Base-by-base conservation (phyloP, 2,797 vertebrate species). In the Eulemur rubriventer region DNA sequence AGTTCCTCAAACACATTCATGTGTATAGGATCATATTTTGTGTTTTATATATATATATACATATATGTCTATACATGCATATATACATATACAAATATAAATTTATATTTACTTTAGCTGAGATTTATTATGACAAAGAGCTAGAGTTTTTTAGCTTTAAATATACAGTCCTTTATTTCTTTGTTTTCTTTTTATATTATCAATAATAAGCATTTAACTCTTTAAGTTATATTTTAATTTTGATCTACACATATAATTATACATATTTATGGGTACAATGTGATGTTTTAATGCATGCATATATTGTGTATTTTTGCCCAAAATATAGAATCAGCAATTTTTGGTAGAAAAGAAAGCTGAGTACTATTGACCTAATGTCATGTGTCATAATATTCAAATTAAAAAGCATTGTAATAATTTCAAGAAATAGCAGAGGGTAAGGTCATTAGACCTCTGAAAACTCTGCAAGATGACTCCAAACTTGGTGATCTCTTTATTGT, bases 361-460 rank as follows among this genome's bases (percentile, higher is more conserved):
- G 16, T 61, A 84, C 76, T 87, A 95, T 84, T 61, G 38, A 80
- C 18, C 24, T 61, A 84, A 86, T 86, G 65, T 72, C 20, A 50
- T 81, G 41, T 91, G 28, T 79, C 86, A 76, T 72, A 91, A 94
- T 83, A 96, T 41, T 43, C 50, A 65, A 73, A 91, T 87, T 89
- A 88, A 94, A 97, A 97, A 88, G 78, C 69, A 96, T 88, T 93
- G 22, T 89, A 97, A 83, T 35, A 35, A 20, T 61, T 96, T 93
- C 22, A 93, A 93, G 85, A 69, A 2, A 97, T 18, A 84, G 33
- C 24, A 96, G 38, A 83, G 82, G 38, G 11, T 83, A 50, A 61
- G 91, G 69, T 79, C 33, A 43, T 88, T 93, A 91, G 91, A 76
- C 55, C 24, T 73, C 26, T 93, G 57, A 94, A 96, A 97, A 96